These are phyloP conservation scores for Nemurella pictetii DNA, from an alignment of 2,888 invertebrate species.

Conservation along the genomic window DNA sequence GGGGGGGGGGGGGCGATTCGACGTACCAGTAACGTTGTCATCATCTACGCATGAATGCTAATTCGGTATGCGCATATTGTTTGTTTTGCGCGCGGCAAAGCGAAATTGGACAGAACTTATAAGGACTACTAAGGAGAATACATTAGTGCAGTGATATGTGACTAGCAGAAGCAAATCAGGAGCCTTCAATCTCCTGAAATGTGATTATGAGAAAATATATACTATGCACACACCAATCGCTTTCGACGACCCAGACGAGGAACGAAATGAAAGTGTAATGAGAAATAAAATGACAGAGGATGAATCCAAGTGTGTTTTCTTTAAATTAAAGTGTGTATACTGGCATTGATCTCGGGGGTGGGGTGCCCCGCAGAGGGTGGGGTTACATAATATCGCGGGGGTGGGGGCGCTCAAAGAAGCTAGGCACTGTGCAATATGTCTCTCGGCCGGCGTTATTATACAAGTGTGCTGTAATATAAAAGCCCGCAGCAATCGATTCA, in stretches of 20 bases:
- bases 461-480: neutral
- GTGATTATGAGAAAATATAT: neutral
- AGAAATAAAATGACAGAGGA: neutral
- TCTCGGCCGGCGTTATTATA: neutral
- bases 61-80: conserved; percentile 34
- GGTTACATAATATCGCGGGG: neutral
- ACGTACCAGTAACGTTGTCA: conserved; percentile 29
- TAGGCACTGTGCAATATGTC: neutral
- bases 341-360: neutral
- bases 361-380: neutral
- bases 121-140: neutral
- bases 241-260: too few species aligned
- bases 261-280: neutral
- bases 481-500: neutral
- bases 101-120: conserved; percentile 1
- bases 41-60: conserved; percentile 37
- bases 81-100: conserved; percentile 4
- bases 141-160: neutral
- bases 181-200: neutral
- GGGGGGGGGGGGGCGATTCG: neutral
- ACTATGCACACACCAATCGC: neutral
- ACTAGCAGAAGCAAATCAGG: neutral
- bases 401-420: neutral
- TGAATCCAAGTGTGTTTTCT: neutral
- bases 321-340: neutral